Percentiles rank a stretch among this genome's conserved stretches.
phyloP scores from a whole-genome alignment of 2,888 invertebrate genomes.

The Steromphala cineraria region DNA sequence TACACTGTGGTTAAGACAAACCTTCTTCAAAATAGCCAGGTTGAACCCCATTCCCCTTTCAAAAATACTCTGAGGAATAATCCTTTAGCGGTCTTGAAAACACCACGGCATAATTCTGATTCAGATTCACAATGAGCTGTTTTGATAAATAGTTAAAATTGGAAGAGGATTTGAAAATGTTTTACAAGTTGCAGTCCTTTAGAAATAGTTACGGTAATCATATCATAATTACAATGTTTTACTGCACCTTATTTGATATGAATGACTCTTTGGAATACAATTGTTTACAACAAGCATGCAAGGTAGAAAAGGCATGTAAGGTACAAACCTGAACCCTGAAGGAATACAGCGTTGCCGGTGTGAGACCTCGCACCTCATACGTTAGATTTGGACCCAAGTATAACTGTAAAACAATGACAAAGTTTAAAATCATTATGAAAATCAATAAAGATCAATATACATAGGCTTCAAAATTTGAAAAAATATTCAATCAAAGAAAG shows the following conservation, averaged over 20 bases:
- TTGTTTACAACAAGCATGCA: too few species aligned
- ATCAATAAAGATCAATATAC: not conserved
- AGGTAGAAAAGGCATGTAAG: too few species aligned
- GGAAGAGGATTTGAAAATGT: not conserved
- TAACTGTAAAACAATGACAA: constrained; percentile 56
- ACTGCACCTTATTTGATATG: too few species aligned
- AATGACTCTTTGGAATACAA: not conserved
- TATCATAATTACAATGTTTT: too few species aligned
- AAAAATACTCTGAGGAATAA: too few species aligned
- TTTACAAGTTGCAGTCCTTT: too few species aligned
- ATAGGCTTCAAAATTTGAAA: not conserved
- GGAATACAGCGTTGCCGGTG: constrained; percentile 87
- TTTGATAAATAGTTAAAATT: not conserved
- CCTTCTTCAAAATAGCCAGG: too few species aligned
- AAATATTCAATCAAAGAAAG: not conserved
- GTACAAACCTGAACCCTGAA: constrained; percentile 82
- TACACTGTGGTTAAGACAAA: not conserved
- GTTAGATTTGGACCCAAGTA: constrained; percentile 70
- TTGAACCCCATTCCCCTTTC: too few species aligned
- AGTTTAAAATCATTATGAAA: not conserved
- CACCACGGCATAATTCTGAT: too few species aligned
- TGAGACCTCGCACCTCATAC: constrained; percentile 84
- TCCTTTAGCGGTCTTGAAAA: too few species aligned
- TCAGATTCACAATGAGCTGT: too few species aligned
- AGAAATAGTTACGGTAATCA: too few species aligned